These are phyloP conservation scores for Drosophila saltans DNA, from an alignment of 1,140 invertebrate species.

Conservation along the genomic window DNA sequence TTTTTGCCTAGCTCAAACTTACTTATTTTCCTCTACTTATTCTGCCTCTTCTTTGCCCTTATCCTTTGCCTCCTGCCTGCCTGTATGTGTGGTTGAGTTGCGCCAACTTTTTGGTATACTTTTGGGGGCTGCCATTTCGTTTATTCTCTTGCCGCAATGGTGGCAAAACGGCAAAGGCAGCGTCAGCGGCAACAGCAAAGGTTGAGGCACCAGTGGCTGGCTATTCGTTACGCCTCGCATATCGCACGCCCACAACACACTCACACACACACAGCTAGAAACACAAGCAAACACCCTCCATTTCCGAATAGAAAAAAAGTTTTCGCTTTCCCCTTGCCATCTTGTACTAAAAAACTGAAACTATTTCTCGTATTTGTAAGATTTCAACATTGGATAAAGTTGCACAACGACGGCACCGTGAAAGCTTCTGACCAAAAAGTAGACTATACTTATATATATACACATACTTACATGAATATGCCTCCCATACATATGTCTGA, in stretches of 20 bases:
- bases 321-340: slow-evolving; percentile 15
- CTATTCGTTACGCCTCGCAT: slow-evolving; percentile 68
- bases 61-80: not conserved
- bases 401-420: slow-evolving; percentile 46
- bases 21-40: slow-evolving; percentile 16
- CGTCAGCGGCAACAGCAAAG: slow-evolving; percentile 15
- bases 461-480: not conserved
- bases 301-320: slow-evolving; percentile 42
- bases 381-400: slow-evolving; percentile 66
- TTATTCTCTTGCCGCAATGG: slow-evolving; percentile 65
- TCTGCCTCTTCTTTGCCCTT: too few relatives aligned
- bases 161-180: slow-evolving; percentile 30
- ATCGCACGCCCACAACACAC: slow-evolving; percentile 44
- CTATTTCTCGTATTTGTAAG: slow-evolving; percentile 72
- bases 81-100: slow-evolving; percentile 32
- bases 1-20: slow-evolving; percentile 5
- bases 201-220: slow-evolving; percentile 36
- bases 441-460: slow-evolving; percentile 32
- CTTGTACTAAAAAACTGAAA: slow-evolving; percentile 43
- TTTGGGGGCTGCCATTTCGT: slow-evolving; percentile 62
- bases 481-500: not conserved
- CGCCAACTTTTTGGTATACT: slow-evolving; percentile 62
- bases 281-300: slow-evolving; percentile 46
- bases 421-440: slow-evolving; percentile 55
- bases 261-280: slow-evolving; percentile 21